Evolutionary conservation across 2,888 invertebrate genomes (phyloP).

Genomic region (Lithophane semibrunnea): DNA sequence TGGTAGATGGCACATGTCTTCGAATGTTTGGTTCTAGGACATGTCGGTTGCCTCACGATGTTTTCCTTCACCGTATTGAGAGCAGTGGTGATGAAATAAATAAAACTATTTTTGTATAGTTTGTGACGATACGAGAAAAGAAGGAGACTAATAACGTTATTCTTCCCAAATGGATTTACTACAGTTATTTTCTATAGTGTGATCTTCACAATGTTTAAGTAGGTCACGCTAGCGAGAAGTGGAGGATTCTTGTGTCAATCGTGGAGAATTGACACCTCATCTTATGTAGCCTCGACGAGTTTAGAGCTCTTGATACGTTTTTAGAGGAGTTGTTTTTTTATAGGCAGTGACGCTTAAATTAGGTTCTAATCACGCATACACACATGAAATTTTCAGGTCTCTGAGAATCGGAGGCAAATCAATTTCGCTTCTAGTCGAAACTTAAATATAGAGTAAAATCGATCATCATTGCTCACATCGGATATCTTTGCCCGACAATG

Average conservation of each 20-base stretch:
- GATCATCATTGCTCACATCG: too few species aligned
- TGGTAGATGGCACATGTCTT: too few species aligned
- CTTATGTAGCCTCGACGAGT: conserved; percentile 15
- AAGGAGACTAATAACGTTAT: neutral
- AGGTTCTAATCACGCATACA: neutral
- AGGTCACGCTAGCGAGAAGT: conserved; percentile 49
- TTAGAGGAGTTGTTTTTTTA: neutral
- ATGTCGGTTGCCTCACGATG: too few species aligned
- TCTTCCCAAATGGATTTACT: conserved; percentile 30
- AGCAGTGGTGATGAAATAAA: too few species aligned
- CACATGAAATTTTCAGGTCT: neutral
- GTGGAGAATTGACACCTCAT: conserved; percentile 41
- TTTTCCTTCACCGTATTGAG: too few species aligned
- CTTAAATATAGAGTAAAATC: neutral
- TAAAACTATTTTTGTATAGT: too few species aligned
- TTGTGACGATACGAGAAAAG: too few species aligned
- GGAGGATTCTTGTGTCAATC: conserved; percentile 35
- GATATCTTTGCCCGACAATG: too few species aligned
- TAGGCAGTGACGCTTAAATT: neutral
- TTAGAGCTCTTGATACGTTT: neutral
- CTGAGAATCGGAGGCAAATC: neutral
- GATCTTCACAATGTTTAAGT: conserved; percentile 27
- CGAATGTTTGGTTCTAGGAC: too few species aligned
- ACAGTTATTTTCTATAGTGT: neutral
- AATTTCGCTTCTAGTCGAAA: neutral